phyloP scores from a whole-genome alignment of 2,888 invertebrate species.

The Ctenicera cuprea region DNA sequence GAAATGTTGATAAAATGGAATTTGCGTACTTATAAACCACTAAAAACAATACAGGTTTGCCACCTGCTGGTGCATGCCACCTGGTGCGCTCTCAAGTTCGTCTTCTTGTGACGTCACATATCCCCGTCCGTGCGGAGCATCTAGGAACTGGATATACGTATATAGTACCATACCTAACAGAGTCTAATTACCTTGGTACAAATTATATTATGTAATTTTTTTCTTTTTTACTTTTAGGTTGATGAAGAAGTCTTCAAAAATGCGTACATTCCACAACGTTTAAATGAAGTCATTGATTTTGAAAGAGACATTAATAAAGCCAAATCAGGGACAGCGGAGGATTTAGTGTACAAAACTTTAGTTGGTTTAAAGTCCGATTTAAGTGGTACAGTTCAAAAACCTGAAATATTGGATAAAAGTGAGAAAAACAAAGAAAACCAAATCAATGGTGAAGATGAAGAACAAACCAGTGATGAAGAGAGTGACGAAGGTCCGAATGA shows the following conservation, averaged over 20 bases:
- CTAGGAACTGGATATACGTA: no score
- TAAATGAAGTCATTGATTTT: slow-evolving; percentile 91
- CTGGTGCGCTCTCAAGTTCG: no score
- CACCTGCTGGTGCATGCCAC: no score
- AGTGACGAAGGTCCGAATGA: slow-evolving; percentile 66
- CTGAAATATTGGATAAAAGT: slow-evolving; percentile 77
- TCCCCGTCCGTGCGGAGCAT: no score
- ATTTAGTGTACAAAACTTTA: slow-evolving; percentile 90
- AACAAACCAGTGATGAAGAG: slow-evolving; percentile 60
- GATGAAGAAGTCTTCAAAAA: slow-evolving; percentile 96
- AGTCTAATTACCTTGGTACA: no score
- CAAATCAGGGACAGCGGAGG: slow-evolving; percentile 82
- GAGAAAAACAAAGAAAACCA: slow-evolving; percentile 63
- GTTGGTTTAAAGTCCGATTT: slow-evolving; percentile 89
- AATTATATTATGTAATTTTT: no score
- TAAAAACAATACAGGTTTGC: no score
- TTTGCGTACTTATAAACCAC: no score
- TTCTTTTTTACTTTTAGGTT: slow-evolving; percentile 71
- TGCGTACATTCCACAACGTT: slow-evolving; percentile 93
- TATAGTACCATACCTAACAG: no score
- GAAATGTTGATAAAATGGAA: no score
- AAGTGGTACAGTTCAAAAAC: slow-evolving; percentile 81
- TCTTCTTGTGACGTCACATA: no score
- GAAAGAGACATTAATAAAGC: slow-evolving; percentile 90
- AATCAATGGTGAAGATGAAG: slow-evolving; percentile 66